Percentiles rank a stretch among this genome's conserved stretches.
Evolutionary conservation across 2,113 vertebrate species (phyloP).

Genomic region (Chionis minor): DNA sequence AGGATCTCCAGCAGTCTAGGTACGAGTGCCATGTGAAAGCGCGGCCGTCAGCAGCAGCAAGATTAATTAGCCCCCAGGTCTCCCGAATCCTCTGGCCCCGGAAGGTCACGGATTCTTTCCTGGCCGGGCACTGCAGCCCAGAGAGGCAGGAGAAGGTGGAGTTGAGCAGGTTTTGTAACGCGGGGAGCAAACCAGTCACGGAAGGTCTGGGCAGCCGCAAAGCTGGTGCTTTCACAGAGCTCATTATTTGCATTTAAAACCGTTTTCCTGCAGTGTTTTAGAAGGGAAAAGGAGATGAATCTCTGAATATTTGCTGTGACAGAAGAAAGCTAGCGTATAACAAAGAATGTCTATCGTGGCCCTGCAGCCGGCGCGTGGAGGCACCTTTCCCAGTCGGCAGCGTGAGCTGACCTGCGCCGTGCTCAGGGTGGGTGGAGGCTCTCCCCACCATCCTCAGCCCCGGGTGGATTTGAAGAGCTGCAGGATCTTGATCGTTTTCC

Average conservation of each 20-base stretch:
- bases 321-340: background rate
- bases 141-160: background rate
- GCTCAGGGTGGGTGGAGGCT: background rate
- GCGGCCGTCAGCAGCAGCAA: background rate
- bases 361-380: background rate
- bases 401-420: background rate
- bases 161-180: background rate
- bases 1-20: background rate
- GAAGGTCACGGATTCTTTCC: background rate
- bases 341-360: background rate
- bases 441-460: background rate
- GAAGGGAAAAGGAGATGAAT: background rate
- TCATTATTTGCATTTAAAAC: background rate
- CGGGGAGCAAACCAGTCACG: background rate
- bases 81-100: background rate
- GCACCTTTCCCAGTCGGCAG: background rate
- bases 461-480: background rate
- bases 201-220: background rate
- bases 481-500: background rate
- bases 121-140: background rate
- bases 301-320: background rate
- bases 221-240: background rate
- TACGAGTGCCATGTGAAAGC: background rate
- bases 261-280: background rate
- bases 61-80: background rate